These are phyloP conservation scores for Philaenus spumarius DNA, from an alignment of 1,140 invertebrate genomes.

Conservation along the genomic window DNA sequence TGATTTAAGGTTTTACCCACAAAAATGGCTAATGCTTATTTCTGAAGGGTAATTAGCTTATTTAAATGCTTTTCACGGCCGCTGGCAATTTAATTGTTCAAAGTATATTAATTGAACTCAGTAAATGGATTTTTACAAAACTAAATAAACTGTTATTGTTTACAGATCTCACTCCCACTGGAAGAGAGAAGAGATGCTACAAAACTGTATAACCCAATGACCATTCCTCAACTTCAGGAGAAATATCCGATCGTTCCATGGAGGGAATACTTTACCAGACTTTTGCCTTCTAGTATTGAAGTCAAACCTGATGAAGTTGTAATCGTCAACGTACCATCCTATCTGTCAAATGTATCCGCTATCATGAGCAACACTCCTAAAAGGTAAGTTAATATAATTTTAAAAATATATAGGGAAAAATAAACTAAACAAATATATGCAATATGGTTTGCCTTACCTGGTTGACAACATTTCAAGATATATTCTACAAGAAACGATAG, in stretches of 20 bases:
- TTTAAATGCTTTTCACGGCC: no score
- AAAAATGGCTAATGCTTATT: no score
- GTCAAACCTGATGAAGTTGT: conserved; percentile 65
- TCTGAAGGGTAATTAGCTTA: no score
- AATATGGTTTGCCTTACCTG: no score
- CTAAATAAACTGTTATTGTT: conserved; percentile 21
- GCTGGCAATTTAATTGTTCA: no score
- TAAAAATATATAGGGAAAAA: no score
- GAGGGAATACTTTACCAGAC: conserved; percentile 70
- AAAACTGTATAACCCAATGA: conserved; percentile 87
- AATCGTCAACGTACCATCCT: conserved; percentile 73
- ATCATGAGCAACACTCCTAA: conserved; percentile 50
- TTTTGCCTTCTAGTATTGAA: conserved; percentile 53
- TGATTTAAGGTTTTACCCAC: no score
- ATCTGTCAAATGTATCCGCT: conserved; percentile 58
- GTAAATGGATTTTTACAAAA: no score
- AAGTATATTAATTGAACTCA: no score
- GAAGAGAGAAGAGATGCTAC: conserved; percentile 89
- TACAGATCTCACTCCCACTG: conserved; percentile 76
- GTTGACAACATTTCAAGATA: no score
- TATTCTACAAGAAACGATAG: no score
- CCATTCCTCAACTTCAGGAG: conserved; percentile 61
- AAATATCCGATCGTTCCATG: conserved; percentile 72
- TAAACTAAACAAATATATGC: no score
- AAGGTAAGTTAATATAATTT: conserved; percentile 35